Evolutionary conservation across 2,888 invertebrate species (phyloP).

Genomic region (Tipula lateralis): DNA sequence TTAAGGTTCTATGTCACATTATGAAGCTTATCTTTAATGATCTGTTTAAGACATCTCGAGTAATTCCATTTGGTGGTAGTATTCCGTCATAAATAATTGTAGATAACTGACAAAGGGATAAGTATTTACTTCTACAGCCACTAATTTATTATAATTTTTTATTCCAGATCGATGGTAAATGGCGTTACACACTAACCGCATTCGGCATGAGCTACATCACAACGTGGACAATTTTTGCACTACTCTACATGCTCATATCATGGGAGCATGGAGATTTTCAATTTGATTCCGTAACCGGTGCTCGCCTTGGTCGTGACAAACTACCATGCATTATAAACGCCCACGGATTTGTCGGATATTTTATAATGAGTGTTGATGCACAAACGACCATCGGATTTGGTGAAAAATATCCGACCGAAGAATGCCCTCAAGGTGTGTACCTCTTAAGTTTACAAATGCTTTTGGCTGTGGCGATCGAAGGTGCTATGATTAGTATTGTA

Average conservation of each 20-base stretch:
- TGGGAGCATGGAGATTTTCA: constrained; percentile 73
- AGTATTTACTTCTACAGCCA: too few relatives aligned
- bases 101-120: too few relatives aligned
- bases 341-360: constrained; percentile 58
- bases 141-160: too few relatives aligned
- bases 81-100: too few relatives aligned
- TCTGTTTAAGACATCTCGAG: too few relatives aligned
- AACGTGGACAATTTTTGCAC: constrained; percentile 75
- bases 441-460: constrained; percentile 78
- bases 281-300: constrained; percentile 51
- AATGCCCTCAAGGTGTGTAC: constrained; percentile 79
- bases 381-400: constrained; percentile 84
- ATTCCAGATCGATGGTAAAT: constrained; percentile 61
- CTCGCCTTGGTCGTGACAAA: constrained; percentile 48
- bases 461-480: constrained; percentile 56
- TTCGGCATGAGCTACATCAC: constrained; percentile 79
- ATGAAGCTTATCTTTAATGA: too few relatives aligned
- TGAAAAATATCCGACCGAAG: constrained; percentile 70
- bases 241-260: constrained; percentile 71
- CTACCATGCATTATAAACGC: constrained; percentile 57
- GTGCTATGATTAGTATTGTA: constrained; percentile 58
- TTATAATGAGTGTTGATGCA: constrained; percentile 83
- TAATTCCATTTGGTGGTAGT: too few relatives aligned
- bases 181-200: constrained; percentile 85
- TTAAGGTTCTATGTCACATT: too few relatives aligned